Evolutionary conservation across 2,888 invertebrate genomes (phyloP).

Genomic region (Slavum lentiscoides): DNA sequence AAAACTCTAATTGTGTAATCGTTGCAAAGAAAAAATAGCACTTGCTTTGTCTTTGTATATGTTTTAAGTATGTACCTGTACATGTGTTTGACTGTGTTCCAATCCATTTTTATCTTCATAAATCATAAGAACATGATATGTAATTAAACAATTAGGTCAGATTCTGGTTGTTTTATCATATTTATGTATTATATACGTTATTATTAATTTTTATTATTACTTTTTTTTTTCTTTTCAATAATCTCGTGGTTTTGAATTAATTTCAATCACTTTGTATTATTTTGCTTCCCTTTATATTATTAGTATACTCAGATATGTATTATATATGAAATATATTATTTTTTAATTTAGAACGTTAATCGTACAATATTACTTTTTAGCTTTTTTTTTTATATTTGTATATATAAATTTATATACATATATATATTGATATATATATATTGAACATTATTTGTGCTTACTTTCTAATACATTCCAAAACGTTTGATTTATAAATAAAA

Average conservation of each 20-base stretch:
- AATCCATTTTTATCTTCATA: no score
- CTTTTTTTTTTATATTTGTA: not conserved
- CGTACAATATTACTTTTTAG: not conserved
- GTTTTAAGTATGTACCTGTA: not conserved
- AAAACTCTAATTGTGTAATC: not conserved
- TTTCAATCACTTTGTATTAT: not conserved
- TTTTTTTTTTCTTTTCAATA: not conserved
- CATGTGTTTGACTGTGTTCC: no score
- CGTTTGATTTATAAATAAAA: not conserved
- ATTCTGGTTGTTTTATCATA: no score
- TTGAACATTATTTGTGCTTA: conserved; percentile 6
- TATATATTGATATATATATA: no score
- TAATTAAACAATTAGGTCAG: no score
- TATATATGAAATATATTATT: not conserved
- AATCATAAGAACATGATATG: no score
- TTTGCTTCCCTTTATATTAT: not conserved
- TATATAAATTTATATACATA: not conserved
- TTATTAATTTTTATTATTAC: no score
- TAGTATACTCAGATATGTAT: not conserved
- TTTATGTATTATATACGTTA: no score
- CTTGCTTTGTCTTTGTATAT: not conserved
- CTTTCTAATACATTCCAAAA: conserved; percentile 23
- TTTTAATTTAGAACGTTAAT: not conserved
- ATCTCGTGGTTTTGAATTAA: not conserved
- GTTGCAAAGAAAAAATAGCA: not conserved